A percentile compares a stretch with the other conserved stretches of the same genome.
Conservation (phyloP, 2,113 vertebrate genomes). For the Mungos mungo region DNA sequence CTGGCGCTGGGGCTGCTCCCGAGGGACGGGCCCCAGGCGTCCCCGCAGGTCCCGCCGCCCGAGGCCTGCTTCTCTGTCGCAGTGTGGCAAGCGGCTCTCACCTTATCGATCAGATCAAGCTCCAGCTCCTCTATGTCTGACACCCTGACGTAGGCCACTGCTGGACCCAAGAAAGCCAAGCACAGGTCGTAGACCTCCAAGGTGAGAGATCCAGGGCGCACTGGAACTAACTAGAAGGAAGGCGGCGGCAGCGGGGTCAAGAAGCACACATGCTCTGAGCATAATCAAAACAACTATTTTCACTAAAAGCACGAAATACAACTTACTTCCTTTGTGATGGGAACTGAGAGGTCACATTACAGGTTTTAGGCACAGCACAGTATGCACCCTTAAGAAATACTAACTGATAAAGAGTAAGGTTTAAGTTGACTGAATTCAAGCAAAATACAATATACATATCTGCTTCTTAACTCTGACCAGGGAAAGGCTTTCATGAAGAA, state of each 20-base stretch:
- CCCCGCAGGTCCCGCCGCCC: not conserved
- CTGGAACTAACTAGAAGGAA: conserved; percentile 79
- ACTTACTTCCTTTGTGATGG: not conserved
- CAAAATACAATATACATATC: not conserved
- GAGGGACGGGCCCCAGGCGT: not conserved
- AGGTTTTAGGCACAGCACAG: not conserved
- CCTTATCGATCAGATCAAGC: conserved; percentile 84
- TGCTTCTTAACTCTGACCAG: not conserved
- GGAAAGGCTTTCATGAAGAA: conserved; percentile 15
- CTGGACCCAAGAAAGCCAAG: conserved; percentile 78
- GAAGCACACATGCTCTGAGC: not conserved
- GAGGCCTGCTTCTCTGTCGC: not conserved
- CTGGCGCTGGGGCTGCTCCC: not conserved
- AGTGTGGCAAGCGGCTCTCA: conserved; percentile 33
- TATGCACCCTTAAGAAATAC: not conserved
- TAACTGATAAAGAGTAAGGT: conserved; percentile 12
- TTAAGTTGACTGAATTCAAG: not conserved
- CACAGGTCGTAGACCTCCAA: conserved; percentile 84
- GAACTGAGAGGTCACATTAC: not conserved
- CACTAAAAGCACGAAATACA: not conserved
- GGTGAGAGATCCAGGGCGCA: conserved; percentile 76
- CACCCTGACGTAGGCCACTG: conserved; percentile 70
- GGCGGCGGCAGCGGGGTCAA: not conserved
- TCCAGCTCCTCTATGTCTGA: conserved; percentile 83
- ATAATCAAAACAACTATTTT: not conserved